These are phyloP conservation scores for Odontomyia ornata DNA, from an alignment of 2,888 invertebrate genomes.

Conservation along the genomic window DNA sequence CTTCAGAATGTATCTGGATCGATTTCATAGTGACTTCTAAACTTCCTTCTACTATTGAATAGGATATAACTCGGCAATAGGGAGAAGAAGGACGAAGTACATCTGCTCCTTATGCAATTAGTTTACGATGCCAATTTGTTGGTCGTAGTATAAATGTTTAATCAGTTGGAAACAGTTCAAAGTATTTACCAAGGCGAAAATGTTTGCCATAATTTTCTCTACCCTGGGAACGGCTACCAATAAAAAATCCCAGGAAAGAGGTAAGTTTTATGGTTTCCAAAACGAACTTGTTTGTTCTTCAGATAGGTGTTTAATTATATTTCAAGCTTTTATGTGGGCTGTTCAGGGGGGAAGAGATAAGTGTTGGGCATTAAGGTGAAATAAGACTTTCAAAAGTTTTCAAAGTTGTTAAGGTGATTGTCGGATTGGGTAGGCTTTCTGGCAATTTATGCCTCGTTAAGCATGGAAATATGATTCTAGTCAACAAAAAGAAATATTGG, in stretches of 20 bases:
- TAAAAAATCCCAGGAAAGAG: background rate
- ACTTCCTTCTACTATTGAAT: background rate
- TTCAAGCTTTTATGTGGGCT: background rate
- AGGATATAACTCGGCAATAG: background rate
- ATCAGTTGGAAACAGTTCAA: conserved; percentile 35
- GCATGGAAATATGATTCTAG: too few species aligned
- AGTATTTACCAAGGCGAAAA: conserved; percentile 4
- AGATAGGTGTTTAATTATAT: conserved; percentile 6
- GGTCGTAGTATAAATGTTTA: conserved; percentile 32
- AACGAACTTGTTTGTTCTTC: background rate
- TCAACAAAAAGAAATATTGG: too few species aligned
- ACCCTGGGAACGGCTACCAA: background rate
- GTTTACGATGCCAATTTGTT: conserved; percentile 15
- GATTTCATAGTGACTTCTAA: background rate
- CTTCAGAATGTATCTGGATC: background rate
- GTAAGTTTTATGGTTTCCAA: background rate
- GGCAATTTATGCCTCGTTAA: too few species aligned
- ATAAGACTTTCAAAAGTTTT: background rate
- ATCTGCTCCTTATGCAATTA: conserved; percentile 12
- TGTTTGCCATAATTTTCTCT: background rate
- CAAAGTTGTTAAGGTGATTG: background rate
- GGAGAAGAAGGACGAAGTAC: background rate
- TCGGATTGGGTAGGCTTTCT: too few species aligned
- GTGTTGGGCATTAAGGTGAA: background rate
- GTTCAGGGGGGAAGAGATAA: too few species aligned